Conservation (phyloP, 2,888 invertebrate species). For the Rotaria magnacalcarata region DNA sequence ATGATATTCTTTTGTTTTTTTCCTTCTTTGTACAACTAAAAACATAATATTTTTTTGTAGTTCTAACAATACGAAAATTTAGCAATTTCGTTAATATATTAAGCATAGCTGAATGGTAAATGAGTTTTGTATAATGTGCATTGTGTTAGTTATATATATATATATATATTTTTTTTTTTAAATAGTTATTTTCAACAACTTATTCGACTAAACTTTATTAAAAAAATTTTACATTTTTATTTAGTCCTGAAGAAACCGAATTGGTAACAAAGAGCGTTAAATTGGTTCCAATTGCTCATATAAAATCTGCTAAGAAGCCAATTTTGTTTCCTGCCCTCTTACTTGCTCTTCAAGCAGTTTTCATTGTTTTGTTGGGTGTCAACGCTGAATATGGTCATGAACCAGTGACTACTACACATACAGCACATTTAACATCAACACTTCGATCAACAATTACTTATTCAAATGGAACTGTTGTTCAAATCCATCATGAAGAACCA, state of each 20-base stretch:
- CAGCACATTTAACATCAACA: background rate
- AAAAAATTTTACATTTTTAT: background rate
- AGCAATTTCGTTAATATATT: background rate
- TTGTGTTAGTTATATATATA: too few relatives aligned
- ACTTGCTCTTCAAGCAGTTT: constrained; percentile 5
- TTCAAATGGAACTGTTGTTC: background rate
- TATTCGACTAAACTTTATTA: too few relatives aligned
- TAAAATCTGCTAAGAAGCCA: background rate
- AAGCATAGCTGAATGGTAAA: too few relatives aligned
- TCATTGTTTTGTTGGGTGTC: background rate
- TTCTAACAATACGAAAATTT: background rate
- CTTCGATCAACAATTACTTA: background rate
- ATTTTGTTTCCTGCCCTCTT: background rate
- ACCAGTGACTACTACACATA: background rate
- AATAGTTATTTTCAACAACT: too few relatives aligned
- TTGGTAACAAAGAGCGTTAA: background rate
- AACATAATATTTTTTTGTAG: too few relatives aligned
- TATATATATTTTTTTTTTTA: too few relatives aligned
- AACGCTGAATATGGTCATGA: constrained; percentile 23
- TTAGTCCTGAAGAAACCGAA: background rate
- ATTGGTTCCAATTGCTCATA: background rate
- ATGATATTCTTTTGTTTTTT: background rate
- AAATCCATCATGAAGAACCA: background rate
- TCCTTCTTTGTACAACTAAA: background rate
- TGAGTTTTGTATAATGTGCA: too few relatives aligned